Conservation (phyloP, 2,888 invertebrate species). For the Cataglyphis albicans region DNA sequence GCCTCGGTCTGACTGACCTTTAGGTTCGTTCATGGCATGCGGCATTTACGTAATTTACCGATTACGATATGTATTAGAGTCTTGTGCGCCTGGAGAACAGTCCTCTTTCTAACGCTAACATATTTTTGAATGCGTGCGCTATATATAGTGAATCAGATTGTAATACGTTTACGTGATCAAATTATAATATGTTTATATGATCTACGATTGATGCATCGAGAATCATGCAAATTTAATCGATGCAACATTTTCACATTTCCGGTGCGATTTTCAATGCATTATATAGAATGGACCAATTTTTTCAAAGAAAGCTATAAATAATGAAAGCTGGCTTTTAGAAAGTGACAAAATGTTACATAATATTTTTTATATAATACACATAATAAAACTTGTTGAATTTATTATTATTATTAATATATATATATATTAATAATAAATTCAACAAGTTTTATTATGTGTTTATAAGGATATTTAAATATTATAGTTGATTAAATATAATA, state of each 20-base stretch:
- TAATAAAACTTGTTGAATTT: background rate
- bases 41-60: slow-evolving; percentile 83
- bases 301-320: slow-evolving; percentile 1
- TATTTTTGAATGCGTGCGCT: slow-evolving; percentile 64
- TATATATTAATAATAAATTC: background rate
- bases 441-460: background rate
- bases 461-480: background rate
- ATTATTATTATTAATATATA: background rate
- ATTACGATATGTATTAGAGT: slow-evolving; percentile 77
- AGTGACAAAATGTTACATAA: background rate
- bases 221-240: slow-evolving; percentile 28
- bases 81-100: slow-evolving; percentile 72
- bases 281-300: background rate
- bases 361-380: background rate
- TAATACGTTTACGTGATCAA: slow-evolving; percentile 5
- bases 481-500: background rate
- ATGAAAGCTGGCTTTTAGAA: background rate
- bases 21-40: slow-evolving; percentile 83
- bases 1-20: slow-evolving; percentile 83
- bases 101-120: slow-evolving; percentile 73
- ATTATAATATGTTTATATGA: slow-evolving; percentile 28
- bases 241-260: background rate
- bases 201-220: background rate
- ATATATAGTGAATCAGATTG: slow-evolving; percentile 46
- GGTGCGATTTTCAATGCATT: background rate